These are phyloP conservation scores for Horisme vitalbata DNA, from an alignment of 2,888 invertebrate genomes.

Conservation along the genomic window DNA sequence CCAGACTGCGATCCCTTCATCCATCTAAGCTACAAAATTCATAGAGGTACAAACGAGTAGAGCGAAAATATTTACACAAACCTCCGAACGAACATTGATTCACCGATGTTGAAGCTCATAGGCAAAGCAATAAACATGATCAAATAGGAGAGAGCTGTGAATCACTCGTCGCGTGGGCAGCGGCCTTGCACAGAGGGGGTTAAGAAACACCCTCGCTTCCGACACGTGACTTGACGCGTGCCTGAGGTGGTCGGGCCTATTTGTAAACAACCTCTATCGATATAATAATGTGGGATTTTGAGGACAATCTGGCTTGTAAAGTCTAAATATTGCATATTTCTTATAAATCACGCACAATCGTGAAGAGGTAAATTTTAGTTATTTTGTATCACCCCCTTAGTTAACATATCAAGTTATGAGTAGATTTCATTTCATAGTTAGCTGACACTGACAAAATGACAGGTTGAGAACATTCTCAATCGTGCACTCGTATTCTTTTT, in stretches of 20 bases:
- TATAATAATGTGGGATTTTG: constrained; percentile 5
- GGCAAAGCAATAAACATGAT: constrained; percentile 19
- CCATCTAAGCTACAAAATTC: constrained; percentile 6
- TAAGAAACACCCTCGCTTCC: constrained; percentile 21
- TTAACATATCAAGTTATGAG: no score
- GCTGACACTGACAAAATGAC: no score
- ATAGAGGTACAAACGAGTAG: background rate
- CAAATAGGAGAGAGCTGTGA: constrained; percentile 20
- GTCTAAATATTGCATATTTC: no score
- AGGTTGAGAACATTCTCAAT: no score
- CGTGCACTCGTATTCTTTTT: no score
- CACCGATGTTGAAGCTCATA: constrained; percentile 6
- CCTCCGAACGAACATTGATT: constrained; percentile 18
- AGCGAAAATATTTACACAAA: constrained; percentile 7
- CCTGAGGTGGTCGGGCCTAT: constrained; percentile 17
- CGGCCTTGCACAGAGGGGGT: constrained; percentile 21
- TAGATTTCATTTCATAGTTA: no score
- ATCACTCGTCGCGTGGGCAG: constrained; percentile 27
- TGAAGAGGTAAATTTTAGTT: no score
- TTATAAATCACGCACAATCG: no score
- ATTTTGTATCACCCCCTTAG: no score
- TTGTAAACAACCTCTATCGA: constrained; percentile 28
- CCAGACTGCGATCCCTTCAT: background rate
- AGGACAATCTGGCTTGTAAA: no score
- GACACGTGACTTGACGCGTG: constrained; percentile 23